These are phyloP conservation scores for Crambe crambe DNA, from an alignment of 37 sponge, comb jelly and placozoan species.

Conservation along the genomic window DNA sequence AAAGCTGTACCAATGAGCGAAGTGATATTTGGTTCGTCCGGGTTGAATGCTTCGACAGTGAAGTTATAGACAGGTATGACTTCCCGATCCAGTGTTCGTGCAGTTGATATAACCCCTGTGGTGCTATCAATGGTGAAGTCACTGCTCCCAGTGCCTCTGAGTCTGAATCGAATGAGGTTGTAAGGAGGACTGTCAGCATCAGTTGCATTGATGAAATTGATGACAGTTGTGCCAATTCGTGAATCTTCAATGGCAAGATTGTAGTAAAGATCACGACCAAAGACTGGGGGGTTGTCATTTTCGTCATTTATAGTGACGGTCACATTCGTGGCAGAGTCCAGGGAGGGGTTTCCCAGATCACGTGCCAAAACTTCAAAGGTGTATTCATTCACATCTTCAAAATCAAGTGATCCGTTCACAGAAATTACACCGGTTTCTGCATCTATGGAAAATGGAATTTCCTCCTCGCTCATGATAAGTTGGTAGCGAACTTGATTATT, in stretches of 20 bases:
- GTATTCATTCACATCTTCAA: conserved; percentile 24
- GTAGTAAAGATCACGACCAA: conserved; percentile 19
- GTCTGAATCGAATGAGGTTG: conserved; percentile 6
- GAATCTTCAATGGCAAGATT: conserved; percentile 50
- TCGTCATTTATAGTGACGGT: conserved; percentile 60
- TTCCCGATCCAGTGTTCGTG: conserved; percentile 46
- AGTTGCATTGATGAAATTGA: conserved; percentile 19
- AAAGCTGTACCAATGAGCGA: conserved; percentile 18
- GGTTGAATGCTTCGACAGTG: conserved; percentile 60
- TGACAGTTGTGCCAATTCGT: conserved; percentile 30
- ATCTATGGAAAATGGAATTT: conserved; percentile 41
- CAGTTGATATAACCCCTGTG: conserved; percentile 32
- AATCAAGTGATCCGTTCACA: conserved; percentile 55
- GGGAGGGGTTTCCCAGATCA: conserved; percentile 57
- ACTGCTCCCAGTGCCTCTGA: conserved; percentile 18
- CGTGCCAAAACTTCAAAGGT: conserved; percentile 23
- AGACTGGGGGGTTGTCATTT: conserved; percentile 81
- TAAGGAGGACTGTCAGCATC: conserved; percentile 63
- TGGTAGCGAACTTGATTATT: conserved; percentile 16
- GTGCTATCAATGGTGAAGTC: conserved; percentile 37
- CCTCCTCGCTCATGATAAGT: not conserved
- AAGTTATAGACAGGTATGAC: conserved; percentile 22
- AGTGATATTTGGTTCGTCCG: conserved; percentile 47
- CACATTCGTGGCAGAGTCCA: conserved; percentile 29
- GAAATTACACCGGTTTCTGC: conserved; percentile 38